Evolutionary conservation across 2,888 invertebrate genomes (phyloP).

Genomic region (Kryphioiulus occultus): DNA sequence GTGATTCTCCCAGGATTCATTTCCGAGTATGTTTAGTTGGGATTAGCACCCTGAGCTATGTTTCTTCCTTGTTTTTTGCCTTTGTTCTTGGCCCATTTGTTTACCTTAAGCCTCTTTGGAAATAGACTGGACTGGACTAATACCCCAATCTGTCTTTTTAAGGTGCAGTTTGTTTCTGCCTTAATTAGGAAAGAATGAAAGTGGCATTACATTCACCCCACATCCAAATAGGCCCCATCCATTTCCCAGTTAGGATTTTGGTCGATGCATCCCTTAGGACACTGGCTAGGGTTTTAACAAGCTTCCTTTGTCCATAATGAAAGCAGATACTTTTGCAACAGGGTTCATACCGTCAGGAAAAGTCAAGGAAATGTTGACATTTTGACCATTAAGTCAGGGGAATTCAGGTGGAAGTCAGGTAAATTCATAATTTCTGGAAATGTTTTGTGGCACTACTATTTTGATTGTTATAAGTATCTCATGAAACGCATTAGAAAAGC

Average conservation of each 20-base stretch:
- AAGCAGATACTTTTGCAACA: too few species aligned
- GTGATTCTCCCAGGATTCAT: neutral
- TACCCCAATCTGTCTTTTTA: conserved; percentile 7
- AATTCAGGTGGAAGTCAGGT: too few species aligned
- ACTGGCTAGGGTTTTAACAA: too few species aligned
- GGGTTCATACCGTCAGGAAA: too few species aligned
- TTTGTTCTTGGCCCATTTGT: neutral
- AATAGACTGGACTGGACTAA: neutral
- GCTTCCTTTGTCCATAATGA: too few species aligned
- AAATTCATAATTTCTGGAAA: too few species aligned
- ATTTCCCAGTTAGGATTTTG: neutral
- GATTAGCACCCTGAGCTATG: neutral
- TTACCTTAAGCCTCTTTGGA: conserved; percentile 8
- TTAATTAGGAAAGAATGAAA: conserved; percentile 3
- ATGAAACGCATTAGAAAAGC: too few species aligned
- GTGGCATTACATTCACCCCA: neutral
- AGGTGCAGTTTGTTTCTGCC: conserved; percentile 28
- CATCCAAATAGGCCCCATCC: neutral
- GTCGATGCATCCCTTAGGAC: neutral
- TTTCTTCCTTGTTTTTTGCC: neutral
- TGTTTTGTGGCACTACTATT: too few species aligned
- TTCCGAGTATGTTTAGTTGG: neutral
- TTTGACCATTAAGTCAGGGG: too few species aligned
- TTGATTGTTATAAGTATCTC: too few species aligned
- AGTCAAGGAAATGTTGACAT: too few species aligned